Conservation (phyloP, 37 sponge, comb jelly and placozoan species). For the Beroe forskalii region DNA sequence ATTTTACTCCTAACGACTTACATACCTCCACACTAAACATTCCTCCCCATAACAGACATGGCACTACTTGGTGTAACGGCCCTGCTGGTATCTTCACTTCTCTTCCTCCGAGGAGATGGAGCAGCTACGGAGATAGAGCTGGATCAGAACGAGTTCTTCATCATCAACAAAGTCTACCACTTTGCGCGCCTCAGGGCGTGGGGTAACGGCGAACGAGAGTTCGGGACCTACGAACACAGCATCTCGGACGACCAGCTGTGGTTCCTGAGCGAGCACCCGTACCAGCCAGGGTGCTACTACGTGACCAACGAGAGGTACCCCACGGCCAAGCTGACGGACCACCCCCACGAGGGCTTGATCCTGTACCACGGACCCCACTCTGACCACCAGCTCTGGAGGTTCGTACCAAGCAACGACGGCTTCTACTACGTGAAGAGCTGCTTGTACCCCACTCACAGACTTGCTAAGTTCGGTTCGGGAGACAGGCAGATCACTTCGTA, state of each 20-base stretch:
- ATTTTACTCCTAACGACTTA: no score
- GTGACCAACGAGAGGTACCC: neutral
- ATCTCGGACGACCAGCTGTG: neutral
- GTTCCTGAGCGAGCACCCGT: neutral
- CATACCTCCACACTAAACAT: no score
- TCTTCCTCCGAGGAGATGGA: no score
- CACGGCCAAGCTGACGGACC: neutral
- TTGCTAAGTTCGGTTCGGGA: no score
- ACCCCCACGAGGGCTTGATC: neutral
- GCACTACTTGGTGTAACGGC: no score
- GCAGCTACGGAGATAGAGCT: no score
- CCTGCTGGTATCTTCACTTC: no score
- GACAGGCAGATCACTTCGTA: no score
- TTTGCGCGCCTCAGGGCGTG: neutral
- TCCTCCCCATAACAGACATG: no score
- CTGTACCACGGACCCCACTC: neutral
- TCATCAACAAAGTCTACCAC: neutral
- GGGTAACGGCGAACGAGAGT: neutral
- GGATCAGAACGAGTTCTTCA: neutral
- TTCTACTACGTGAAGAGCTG: neutral
- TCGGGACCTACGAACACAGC: neutral
- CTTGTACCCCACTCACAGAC: neutral
- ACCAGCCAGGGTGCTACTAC: neutral
- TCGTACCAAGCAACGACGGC: neutral
- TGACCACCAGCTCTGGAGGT: neutral